phyloP scores from a whole-genome alignment of 2,888 invertebrate species.

The Xestia rhomboidea region DNA sequence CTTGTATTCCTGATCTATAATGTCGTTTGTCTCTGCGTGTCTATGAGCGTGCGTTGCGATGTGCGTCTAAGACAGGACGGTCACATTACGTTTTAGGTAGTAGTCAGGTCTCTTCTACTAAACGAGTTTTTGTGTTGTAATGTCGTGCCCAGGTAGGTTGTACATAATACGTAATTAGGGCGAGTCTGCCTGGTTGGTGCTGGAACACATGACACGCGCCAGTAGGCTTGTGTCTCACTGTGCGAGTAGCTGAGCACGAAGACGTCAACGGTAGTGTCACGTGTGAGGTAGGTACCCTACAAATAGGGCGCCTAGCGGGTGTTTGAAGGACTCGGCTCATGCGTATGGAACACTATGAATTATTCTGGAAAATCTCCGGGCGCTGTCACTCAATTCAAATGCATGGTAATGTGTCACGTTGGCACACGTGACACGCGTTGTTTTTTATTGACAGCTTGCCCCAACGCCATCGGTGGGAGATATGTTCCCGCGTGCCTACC shows the following conservation, averaged over 20 bases:
- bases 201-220: not conserved
- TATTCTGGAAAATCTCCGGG: constrained; percentile 77
- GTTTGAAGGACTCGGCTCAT: constrained; percentile 64
- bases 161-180: not conserved
- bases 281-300: constrained; percentile 50
- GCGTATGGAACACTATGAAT: constrained; percentile 55
- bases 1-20: not conserved
- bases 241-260: not conserved
- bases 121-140: not conserved
- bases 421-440: constrained; percentile 72
- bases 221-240: not conserved
- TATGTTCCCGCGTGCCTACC: not conserved
- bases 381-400: constrained; percentile 81
- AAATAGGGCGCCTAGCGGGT: constrained; percentile 60
- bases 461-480: not conserved
- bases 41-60: not conserved
- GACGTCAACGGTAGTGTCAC: constrained; percentile 26
- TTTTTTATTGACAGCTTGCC: constrained; percentile 22
- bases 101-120: not conserved
- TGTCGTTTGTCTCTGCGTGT: not conserved
- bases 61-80: too few relatives aligned
- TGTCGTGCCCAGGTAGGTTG: not conserved
- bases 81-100: not conserved
- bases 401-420: constrained; percentile 80
- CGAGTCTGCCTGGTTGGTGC: not conserved